phyloP scores from a whole-genome alignment of 2,797 vertebrate species.

The Halcyon chelicuti region DNA sequence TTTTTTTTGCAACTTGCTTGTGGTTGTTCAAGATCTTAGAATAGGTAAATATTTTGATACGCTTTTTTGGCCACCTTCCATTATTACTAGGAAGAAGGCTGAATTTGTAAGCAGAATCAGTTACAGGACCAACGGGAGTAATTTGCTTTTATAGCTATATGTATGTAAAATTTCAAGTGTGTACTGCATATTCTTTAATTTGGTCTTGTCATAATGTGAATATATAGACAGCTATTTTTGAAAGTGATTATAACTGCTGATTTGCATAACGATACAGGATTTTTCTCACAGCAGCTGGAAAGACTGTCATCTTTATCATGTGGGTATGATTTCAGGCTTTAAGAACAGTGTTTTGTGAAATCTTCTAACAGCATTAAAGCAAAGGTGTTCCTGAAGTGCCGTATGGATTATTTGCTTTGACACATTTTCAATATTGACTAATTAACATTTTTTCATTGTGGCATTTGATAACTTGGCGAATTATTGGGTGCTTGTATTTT shows the following conservation, averaged over 20 bases:
- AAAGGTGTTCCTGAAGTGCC: neutral
- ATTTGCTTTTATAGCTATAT: neutral
- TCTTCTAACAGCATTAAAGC: neutral
- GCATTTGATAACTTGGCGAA: neutral
- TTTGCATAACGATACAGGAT: conserved; percentile 36
- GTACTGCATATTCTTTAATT: conserved; percentile 15
- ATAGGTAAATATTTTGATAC: neutral
- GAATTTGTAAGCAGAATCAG: neutral
- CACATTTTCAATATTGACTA: fast-evolving
- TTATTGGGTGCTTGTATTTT: neutral
- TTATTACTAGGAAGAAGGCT: neutral
- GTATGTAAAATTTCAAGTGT: neutral
- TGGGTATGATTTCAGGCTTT: conserved; percentile 31
- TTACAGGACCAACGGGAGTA: neutral
- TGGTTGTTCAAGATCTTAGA: neutral
- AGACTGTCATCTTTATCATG: neutral
- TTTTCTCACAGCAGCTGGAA: conserved; percentile 39
- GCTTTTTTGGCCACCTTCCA: neutral
- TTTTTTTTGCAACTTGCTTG: neutral
- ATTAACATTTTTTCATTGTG: fast-evolving
- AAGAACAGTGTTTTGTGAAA: neutral
- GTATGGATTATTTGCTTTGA: neutral
- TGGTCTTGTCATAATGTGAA: neutral
- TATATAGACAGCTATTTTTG: conserved; percentile 46
- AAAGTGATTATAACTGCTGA: neutral